phyloP scores from a whole-genome alignment of 2,888 invertebrate genomes.

The Theristus sp. region DNA sequence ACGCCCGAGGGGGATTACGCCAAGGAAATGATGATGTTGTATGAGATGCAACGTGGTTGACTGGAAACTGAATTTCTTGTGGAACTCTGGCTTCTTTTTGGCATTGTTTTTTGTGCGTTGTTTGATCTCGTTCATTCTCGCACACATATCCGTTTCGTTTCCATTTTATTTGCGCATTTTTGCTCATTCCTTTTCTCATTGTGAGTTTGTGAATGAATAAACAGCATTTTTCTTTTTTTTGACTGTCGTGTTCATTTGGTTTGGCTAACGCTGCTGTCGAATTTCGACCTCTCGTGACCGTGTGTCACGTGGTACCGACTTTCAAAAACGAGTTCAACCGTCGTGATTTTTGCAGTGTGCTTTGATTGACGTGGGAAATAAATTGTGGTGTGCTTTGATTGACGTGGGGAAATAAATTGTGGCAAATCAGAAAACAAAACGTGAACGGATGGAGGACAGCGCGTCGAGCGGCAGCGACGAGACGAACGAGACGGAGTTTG shows the following conservation, averaged over 20 bases:
- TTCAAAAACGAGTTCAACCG: no score
- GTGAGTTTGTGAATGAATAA: not conserved
- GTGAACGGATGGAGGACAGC: no score
- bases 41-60: not conserved
- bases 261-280: not conserved
- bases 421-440: no score
- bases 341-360: not conserved
- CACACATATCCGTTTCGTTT: no score
- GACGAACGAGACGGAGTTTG: not conserved
- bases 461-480: not conserved
- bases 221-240: not conserved
- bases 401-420: no score
- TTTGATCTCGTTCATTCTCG: not conserved
- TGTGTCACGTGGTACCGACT: no score
- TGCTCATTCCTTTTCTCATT: no score
- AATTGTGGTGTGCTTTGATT: no score
- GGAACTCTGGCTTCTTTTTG: no score
- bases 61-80: not conserved
- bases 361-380: not conserved
- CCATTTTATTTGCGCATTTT: no score
- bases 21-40: not conserved
- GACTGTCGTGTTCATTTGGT: not conserved
- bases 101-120: no score
- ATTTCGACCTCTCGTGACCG: no score
- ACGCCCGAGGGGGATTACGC: constrained; percentile 24